Conservation (phyloP, 2,888 invertebrate species). For the Nomada fucata region DNA sequence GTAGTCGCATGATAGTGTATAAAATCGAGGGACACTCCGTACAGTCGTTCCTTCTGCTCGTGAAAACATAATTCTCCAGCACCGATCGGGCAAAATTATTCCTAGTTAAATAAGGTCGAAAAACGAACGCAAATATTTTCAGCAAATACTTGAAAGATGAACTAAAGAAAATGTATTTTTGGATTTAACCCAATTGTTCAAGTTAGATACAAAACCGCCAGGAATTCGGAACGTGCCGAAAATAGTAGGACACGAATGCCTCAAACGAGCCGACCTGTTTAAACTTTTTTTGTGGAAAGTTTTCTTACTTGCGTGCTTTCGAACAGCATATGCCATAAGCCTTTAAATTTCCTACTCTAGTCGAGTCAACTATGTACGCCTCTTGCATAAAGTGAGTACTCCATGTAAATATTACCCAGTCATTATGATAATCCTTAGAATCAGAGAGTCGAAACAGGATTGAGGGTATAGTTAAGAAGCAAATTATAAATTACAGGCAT, state of each 20-base stretch:
- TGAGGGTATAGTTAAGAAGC: not conserved
- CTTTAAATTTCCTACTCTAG: not conserved
- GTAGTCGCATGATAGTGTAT: too few species aligned
- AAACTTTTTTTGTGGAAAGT: not conserved
- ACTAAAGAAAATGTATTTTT: not conserved
- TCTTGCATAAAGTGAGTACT: not conserved
- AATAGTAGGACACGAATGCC: not conserved
- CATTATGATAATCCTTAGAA: not conserved
- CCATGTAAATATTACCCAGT: not conserved
- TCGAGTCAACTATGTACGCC: not conserved
- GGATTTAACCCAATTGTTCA: not conserved
- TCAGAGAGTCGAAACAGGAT: not conserved
- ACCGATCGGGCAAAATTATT: too few species aligned
- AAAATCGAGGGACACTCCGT: too few species aligned
- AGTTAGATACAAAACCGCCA: not conserved
- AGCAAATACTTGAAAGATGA: not conserved
- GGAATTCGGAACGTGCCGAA: not conserved
- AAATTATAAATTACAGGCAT: not conserved
- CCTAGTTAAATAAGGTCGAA: not conserved
- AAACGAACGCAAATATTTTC: not conserved
- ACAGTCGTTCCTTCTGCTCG: too few species aligned
- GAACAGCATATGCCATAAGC: not conserved
- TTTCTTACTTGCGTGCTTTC: not conserved
- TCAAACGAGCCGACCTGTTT: not conserved
- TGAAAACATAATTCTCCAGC: too few species aligned